These are phyloP conservation scores for Sepiola atlantica DNA, from an alignment of 2,888 invertebrate genomes.

Conservation along the genomic window DNA sequence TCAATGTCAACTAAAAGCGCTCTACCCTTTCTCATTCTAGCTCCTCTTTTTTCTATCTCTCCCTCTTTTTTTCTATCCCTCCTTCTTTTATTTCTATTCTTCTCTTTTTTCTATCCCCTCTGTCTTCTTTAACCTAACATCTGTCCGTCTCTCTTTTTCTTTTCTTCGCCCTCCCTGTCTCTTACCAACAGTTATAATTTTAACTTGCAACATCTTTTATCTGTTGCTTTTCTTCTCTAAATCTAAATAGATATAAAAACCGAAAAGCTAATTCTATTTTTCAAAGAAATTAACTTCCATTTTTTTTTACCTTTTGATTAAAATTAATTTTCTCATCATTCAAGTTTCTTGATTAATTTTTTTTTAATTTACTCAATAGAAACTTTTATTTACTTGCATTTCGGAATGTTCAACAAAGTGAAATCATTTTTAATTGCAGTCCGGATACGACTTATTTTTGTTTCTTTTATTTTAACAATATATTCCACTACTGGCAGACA, in stretches of 20 bases:
- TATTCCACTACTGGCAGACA: not conserved
- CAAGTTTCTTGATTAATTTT: not conserved
- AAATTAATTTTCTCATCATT: conserved; percentile 7
- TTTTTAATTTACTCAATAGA: not conserved
- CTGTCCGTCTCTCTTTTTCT: not conserved
- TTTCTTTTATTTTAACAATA: not conserved
- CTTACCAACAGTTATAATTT: not conserved
- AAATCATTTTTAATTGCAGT: not conserved
- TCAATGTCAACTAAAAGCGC: too few species aligned
- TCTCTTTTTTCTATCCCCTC: not conserved
- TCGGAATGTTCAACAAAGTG: not conserved
- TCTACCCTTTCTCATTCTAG: not conserved
- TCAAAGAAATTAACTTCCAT: conserved; percentile 16
- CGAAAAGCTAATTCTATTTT: not conserved
- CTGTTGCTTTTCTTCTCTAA: too few species aligned
- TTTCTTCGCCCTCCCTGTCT: too few species aligned
- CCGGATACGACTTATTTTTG: not conserved
- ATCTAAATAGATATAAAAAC: not conserved
- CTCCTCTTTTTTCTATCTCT: not conserved
- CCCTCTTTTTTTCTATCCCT: not conserved
- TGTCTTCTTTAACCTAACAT: not conserved
- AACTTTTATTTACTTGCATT: not conserved
- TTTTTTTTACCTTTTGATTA: not conserved
- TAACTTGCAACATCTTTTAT: not conserved
- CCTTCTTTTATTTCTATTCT: not conserved